Percentiles rank a stretch among this genome's conserved stretches.
These are phyloP conservation scores for Neofelis nebulosa DNA, from an alignment of 2,113 vertebrate genomes.

Conservation along the genomic window DNA sequence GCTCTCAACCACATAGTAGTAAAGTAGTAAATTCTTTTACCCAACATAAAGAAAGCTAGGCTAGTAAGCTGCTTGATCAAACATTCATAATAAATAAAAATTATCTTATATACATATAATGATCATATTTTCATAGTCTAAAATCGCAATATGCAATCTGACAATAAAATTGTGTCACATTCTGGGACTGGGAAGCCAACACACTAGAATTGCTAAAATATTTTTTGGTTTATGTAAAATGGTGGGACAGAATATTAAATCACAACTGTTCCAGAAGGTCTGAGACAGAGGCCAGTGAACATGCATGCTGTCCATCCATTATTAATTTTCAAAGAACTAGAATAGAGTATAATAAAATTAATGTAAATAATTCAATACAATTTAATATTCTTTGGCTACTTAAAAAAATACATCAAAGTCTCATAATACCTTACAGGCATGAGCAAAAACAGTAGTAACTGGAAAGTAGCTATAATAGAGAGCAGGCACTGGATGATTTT, in stretches of 20 bases:
- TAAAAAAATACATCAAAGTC: neutral
- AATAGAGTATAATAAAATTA: neutral
- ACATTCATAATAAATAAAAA: conserved; percentile 52
- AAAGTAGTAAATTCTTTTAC: neutral
- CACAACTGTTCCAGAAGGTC: neutral
- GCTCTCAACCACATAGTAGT: neutral
- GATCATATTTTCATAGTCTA: neutral
- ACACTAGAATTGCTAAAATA: neutral
- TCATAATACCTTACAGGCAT: neutral
- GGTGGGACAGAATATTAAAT: neutral
- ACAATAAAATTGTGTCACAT: neutral
- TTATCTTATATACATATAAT: neutral
- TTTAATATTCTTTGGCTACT: neutral
- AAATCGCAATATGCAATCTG: neutral
- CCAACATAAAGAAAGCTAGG: neutral
- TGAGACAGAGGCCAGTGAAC: neutral
- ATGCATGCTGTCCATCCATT: neutral
- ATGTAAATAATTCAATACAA: conserved; percentile 15
- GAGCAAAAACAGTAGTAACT: neutral
- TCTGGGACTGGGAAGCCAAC: neutral
- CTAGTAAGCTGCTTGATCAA: neutral
- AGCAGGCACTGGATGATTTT: neutral
- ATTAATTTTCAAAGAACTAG: conserved; percentile 42
- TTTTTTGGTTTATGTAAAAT: neutral
- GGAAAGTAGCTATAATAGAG: neutral